A percentile compares a stretch with the other conserved stretches of the same genome.
phyloP scores from a whole-genome alignment of 2,797 vertebrate genomes.

The Sardinella longiceps region DNA sequence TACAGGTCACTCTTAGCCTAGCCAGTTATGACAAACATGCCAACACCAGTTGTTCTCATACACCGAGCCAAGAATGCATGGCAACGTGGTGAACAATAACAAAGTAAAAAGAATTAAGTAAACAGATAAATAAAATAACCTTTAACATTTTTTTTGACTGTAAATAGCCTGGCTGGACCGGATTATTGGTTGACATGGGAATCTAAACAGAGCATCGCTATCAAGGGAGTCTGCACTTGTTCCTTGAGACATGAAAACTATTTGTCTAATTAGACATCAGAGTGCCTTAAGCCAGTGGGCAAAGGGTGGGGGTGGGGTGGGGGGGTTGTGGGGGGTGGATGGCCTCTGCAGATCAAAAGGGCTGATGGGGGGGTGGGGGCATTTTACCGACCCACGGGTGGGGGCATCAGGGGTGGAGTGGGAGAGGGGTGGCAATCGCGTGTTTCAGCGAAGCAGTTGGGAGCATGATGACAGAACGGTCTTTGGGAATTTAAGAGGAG shows the following conservation, averaged over 20 bases:
- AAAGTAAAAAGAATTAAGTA: background rate
- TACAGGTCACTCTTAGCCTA: background rate
- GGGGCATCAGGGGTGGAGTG: conserved; percentile 58
- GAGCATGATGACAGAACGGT: conserved; percentile 82
- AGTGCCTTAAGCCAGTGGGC: background rate
- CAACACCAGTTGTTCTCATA: background rate
- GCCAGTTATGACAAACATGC: background rate
- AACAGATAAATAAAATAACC: background rate
- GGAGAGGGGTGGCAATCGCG: conserved; percentile 74
- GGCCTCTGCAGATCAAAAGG: conserved; percentile 75
- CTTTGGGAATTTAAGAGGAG: conserved; percentile 83
- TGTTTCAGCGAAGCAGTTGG: conserved; percentile 82
- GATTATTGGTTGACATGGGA: background rate
- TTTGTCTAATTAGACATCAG: conserved; percentile 20
- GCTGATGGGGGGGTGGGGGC: conserved; percentile 53
- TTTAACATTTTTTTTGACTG: background rate
- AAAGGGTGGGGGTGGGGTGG: background rate
- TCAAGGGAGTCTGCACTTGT: conserved; percentile 14
- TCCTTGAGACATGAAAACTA: conserved; percentile 17
- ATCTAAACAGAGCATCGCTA: background rate
- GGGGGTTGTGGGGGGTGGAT: conserved; percentile 56
- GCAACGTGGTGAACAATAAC: background rate
- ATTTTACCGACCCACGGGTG: conserved; percentile 59
- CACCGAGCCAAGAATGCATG: background rate
- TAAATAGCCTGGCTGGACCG: background rate